Percentiles rank a stretch among this genome's conserved stretches.
Conservation (phyloP, 2,888 invertebrate species). For the Calameuta idolon region DNA sequence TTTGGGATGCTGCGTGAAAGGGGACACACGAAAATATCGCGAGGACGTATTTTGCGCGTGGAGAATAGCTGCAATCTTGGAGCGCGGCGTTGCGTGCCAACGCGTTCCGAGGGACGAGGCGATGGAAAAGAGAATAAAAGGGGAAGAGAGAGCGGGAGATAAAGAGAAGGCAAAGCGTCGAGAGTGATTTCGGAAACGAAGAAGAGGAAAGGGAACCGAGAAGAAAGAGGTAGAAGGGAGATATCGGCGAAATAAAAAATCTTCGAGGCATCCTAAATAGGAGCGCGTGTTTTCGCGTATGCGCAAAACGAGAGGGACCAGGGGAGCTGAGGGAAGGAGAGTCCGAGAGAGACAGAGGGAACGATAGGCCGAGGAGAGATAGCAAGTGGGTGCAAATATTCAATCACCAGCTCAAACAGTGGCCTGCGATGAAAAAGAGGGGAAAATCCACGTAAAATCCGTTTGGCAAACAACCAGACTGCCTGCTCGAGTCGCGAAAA, state of each 20-base stretch:
- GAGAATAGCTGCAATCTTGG: background rate
- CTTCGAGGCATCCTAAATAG: constrained; percentile 38
- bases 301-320: constrained; percentile 5
- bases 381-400: constrained; percentile 40
- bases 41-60: background rate
- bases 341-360: constrained; percentile 11
- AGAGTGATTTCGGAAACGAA: constrained; percentile 6
- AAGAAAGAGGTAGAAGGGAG: constrained; percentile 18
- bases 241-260: constrained; percentile 45
- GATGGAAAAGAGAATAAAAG: constrained; percentile 30
- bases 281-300: constrained; percentile 43
- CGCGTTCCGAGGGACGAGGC: constrained; percentile 53
- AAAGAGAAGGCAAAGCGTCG: constrained; percentile 12
- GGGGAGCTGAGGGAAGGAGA: constrained; percentile 13
- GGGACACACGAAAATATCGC: background rate
- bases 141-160: constrained; percentile 21
- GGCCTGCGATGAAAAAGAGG: constrained; percentile 9
- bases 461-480: constrained; percentile 1
- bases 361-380: background rate
- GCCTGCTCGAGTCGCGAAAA: background rate
- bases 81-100: constrained; percentile 52
- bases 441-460: constrained; percentile 5
- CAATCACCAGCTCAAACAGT: constrained; percentile 43
- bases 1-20: background rate
- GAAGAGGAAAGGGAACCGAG: constrained; percentile 5